Evolutionary conservation across 2,113 vertebrate genomes (phyloP).

Genomic region (Oostethus manadensis): DNA sequence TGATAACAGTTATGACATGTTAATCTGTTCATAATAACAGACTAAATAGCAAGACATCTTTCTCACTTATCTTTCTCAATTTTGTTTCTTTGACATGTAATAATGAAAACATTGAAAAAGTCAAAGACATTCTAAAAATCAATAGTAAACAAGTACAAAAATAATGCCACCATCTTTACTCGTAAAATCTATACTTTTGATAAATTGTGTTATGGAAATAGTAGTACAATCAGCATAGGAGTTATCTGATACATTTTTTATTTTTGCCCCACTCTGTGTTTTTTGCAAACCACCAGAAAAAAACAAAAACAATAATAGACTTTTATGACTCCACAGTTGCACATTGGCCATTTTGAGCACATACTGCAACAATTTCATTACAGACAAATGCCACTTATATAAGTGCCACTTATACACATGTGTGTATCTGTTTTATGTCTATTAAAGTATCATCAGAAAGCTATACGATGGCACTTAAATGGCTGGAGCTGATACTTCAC

Average conservation of each 20-base stretch:
- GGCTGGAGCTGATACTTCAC: not conserved
- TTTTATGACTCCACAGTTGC: conserved; percentile 15
- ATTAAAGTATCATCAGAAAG: not conserved
- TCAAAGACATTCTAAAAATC: not conserved
- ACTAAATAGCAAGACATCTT: too few species aligned
- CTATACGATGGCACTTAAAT: too few species aligned
- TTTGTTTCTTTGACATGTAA: too few species aligned
- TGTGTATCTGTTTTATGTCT: not conserved
- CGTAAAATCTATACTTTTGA: conserved; percentile 5
- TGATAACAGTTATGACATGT: too few species aligned
- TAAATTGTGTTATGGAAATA: conserved; percentile 18
- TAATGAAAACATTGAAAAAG: not conserved
- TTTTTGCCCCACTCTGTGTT: conserved; percentile 3
- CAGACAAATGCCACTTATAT: not conserved
- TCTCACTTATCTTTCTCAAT: too few species aligned
- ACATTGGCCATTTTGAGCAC: not conserved
- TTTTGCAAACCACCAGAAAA: conserved; percentile 6
- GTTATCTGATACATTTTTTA: conserved; percentile 38
- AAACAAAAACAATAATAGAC: not conserved
- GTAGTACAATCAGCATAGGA: conserved; percentile 24
- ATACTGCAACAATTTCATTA: not conserved
- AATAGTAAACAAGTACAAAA: too few species aligned
- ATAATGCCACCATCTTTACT: not conserved
- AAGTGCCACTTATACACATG: not conserved
- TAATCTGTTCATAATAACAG: too few species aligned